Conservation (phyloP, 2,113 vertebrate species). For the Cryptoleucopteryx plumbea region DNA sequence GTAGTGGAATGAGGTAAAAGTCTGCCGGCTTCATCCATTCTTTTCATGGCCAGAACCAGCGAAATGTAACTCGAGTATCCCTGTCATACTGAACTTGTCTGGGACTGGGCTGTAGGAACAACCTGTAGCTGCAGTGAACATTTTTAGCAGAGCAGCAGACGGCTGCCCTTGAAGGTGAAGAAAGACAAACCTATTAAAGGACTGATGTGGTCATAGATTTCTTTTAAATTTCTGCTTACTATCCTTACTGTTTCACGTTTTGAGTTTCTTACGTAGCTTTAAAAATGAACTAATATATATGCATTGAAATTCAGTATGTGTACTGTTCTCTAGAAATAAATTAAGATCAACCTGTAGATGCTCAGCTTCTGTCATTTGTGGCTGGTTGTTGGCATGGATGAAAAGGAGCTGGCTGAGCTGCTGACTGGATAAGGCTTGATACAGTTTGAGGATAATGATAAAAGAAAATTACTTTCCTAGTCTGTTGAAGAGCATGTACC, state of each 20-base stretch:
- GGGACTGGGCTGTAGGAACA: neutral
- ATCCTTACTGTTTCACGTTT: neutral
- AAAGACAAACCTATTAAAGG: neutral
- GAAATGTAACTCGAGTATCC: neutral
- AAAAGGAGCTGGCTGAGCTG: neutral
- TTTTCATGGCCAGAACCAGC: neutral
- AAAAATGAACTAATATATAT: neutral
- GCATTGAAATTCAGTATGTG: neutral
- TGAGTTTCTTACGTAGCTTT: neutral
- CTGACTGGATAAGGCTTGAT: neutral
- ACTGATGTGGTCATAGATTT: neutral
- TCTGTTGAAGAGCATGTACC: neutral
- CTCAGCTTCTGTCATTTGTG: neutral
- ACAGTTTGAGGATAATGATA: accelerated
- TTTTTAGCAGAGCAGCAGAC: neutral
- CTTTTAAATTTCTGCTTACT: neutral
- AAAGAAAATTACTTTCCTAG: neutral
- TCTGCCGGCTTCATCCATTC: neutral
- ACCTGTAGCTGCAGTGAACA: neutral
- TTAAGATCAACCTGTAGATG: neutral
- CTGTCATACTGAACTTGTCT: neutral
- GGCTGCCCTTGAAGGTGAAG: neutral
- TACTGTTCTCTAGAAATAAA: neutral
- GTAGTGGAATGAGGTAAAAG: neutral
- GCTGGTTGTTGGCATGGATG: neutral